Conservation (phyloP, 2,797 vertebrate genomes). For the Dicrostonyx torquatus region DNA sequence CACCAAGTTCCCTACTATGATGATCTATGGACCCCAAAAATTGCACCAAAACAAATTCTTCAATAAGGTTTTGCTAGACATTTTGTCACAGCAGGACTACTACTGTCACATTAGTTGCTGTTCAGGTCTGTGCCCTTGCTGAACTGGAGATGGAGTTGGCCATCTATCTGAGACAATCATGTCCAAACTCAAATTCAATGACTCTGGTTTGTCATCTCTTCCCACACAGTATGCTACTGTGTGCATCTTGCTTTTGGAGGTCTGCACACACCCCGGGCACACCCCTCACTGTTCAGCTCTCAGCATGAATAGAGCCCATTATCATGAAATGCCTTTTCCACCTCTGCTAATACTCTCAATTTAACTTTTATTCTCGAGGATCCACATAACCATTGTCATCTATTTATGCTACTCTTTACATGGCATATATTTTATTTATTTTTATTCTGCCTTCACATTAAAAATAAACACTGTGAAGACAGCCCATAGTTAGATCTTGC, state of each 20-base stretch:
- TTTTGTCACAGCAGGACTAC: neutral
- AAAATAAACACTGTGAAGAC: neutral
- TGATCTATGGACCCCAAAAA: neutral
- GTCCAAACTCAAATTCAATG: neutral
- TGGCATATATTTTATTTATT: neutral
- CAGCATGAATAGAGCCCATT: neutral
- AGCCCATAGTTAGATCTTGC: neutral
- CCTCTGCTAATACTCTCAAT: neutral
- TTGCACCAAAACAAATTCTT: neutral
- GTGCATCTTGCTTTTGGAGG: neutral
- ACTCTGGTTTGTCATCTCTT: neutral
- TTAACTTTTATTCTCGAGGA: neutral
- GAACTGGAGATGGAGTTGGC: neutral
- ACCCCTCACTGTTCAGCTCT: neutral
- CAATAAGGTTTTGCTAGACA: neutral
- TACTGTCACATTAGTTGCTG: no score
- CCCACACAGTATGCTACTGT: neutral
- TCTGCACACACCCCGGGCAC: neutral
- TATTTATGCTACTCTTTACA: neutral
- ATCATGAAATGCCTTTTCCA: neutral
- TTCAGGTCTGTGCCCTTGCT: neutral
- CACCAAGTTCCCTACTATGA: neutral
- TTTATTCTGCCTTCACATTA: neutral
- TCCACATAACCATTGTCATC: neutral
- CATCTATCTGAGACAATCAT: neutral